Evolutionary conservation across 2,888 invertebrate species (phyloP), one percentile per base, ranked within the genome.

Genomic region (Drosophila mettleri): DNA sequence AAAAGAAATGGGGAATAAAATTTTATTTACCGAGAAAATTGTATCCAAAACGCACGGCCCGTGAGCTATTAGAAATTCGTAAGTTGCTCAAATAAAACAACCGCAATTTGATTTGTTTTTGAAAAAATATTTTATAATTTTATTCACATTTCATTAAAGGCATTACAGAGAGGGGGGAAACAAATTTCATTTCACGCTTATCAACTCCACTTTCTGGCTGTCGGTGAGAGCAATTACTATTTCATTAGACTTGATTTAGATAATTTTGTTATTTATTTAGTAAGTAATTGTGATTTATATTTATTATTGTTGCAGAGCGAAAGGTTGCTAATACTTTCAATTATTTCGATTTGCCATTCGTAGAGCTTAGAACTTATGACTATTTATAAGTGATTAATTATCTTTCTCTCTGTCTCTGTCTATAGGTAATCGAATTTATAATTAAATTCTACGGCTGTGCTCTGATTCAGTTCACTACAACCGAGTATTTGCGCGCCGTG

Each of bases 401-500:
- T 45, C 27, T 6, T 16, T 27, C 8, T 29, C 46, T 29, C 46
- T 29, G 29, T 27, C 33, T 34, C 12, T 34, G 22, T 51, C 38
- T 52, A 41, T 55, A 53, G 52, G 61, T 53, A 62, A 39, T 51
- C 45, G 66, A 67, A 65, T 62, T 74, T 77, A 51, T 60, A 45
- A 58, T 77, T 55, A 69, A 62, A 52, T 71, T 54, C 59, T 68
- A 51, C 57, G 69, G 55, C 69, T 53, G 43, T 68, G 68, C 49
- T 74, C 54, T 76, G 87, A 78, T 54, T 77, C 85, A 86, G 79
- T 86, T 86, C 77, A 91, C 87, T 75, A 90, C 83, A 63, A 92
- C 91, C 67, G 92, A 92, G 85, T 92, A 92, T 89, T 92, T 92
- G 86, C 92, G 91, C 63, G 91, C 80, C 57, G 91, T 82, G 83